phyloP scores from a whole-genome alignment of 2,113 vertebrate genomes.

The Lampris incognitus region DNA sequence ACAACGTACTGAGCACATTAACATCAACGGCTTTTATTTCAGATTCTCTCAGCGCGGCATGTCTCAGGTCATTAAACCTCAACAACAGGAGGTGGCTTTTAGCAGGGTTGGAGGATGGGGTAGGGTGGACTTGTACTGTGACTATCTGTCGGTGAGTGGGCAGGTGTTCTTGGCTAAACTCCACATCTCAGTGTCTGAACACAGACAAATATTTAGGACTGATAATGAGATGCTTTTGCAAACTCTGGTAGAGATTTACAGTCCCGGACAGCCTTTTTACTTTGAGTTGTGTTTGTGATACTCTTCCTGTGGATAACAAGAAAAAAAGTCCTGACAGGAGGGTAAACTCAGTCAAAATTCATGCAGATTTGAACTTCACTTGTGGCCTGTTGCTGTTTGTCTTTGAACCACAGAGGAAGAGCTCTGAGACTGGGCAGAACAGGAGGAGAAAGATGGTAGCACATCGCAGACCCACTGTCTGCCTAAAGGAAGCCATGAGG shows the following conservation, averaged over 20 bases:
- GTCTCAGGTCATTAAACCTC: constrained; percentile 47
- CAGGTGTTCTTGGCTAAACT: constrained; percentile 40
- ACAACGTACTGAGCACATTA: too few species aligned
- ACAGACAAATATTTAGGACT: too few species aligned
- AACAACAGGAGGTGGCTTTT: constrained; percentile 32
- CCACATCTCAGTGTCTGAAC: constrained; percentile 3
- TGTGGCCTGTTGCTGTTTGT: background rate
- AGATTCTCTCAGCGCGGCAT: constrained; percentile 28
- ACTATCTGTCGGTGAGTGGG: too few species aligned
- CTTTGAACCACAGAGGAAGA: too few species aligned
- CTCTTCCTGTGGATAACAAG: background rate
- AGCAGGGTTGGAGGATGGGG: background rate
- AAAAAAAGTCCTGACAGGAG: constrained; percentile 7
- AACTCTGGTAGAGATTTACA: background rate
- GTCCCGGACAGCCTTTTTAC: background rate
- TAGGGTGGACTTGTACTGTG: too few species aligned
- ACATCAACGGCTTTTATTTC: background rate
- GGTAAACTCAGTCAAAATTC: constrained; percentile 27
- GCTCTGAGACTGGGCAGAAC: constrained; percentile 22
- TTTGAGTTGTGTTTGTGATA: background rate
- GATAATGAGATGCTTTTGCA: background rate
- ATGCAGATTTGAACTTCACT: constrained; percentile 15
- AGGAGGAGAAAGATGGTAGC: constrained; percentile 15
- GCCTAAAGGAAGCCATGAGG: constrained; percentile 49
- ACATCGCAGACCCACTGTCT: constrained; percentile 40